phyloP scores from a whole-genome alignment of 64 coral and sea anemone species.

The Trachythela sp. region DNA sequence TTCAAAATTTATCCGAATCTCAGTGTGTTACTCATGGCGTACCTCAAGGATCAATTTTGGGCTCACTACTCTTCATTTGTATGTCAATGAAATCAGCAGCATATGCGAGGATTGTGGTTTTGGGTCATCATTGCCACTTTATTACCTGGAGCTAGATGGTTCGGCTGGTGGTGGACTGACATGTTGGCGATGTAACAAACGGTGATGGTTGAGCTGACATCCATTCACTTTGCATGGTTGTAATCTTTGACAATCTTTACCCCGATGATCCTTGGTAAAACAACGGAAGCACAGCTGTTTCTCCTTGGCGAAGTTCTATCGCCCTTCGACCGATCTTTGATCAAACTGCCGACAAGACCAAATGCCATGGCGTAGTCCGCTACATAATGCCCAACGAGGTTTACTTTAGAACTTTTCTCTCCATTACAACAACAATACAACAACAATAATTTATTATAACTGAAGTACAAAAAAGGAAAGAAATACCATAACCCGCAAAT shows the following conservation, averaged over 20 bases:
- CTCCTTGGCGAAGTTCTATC: constrained; percentile 46
- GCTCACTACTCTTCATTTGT: no score
- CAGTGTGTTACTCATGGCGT: no score
- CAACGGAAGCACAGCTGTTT: no score
- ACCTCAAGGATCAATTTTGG: no score
- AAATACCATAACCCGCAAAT: no score
- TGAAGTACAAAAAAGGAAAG: no score
- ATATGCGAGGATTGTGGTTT: no score
- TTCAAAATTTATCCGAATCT: no score
- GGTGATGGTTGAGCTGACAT: neutral
- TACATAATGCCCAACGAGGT: neutral
- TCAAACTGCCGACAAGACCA: constrained; percentile 23
- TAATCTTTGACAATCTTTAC: neutral
- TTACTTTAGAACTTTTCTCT: neutral
- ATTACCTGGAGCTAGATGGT: neutral
- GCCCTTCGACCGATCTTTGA: neutral
- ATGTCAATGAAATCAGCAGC: no score
- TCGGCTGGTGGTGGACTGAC: neutral
- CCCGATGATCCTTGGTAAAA: neutral
- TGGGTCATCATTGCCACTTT: neutral
- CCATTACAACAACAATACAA: no score
- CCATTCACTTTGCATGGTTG: neutral
- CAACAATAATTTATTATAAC: no score
- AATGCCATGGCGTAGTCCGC: neutral
- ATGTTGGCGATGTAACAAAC: neutral